A percentile compares a stretch with the other conserved stretches of the same genome.
Evolutionary conservation across 2,113 vertebrate genomes (phyloP).

Genomic region (Aegypius monachus): DNA sequence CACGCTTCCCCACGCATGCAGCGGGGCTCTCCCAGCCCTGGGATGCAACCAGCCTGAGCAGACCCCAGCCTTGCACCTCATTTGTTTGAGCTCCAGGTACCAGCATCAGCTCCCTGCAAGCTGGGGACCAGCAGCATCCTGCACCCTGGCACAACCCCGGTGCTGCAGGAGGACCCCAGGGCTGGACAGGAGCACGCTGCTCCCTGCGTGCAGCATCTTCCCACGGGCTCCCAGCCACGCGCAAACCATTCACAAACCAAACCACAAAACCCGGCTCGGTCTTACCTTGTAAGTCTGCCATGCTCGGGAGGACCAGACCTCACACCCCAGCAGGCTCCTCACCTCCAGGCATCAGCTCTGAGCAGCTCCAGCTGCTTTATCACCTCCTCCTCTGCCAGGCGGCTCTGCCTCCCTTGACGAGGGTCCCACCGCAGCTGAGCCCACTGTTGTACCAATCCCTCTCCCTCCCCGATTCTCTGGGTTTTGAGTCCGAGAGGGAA

Average conservation of each 20-base stretch:
- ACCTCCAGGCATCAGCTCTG: not conserved
- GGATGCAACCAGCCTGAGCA: not conserved
- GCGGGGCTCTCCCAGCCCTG: not conserved
- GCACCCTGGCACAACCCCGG: accelerated
- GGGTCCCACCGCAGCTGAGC: not conserved
- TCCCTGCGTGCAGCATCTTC: not conserved
- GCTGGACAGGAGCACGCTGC: accelerated
- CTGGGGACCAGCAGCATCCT: not conserved
- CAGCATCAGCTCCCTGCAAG: not conserved
- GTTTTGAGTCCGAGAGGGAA: not conserved
- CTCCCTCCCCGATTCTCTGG: not conserved
- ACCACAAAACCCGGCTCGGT: accelerated
- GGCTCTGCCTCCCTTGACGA: not conserved
- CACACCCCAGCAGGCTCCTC: not conserved
- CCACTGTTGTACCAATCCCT: not conserved
- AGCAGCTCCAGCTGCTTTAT: conserved; percentile 37
- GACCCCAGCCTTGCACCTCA: not conserved
- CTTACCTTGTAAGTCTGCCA: not conserved
- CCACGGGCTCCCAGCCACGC: accelerated
- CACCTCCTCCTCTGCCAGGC: conserved; percentile 10
- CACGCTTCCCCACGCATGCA: accelerated
- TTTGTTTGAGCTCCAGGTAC: not conserved
- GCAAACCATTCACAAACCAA: not conserved
- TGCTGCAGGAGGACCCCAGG: not conserved
- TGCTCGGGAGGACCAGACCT: not conserved